Percentiles rank a stretch among this genome's conserved stretches.
phyloP scores from a whole-genome alignment of 2,888 invertebrate genomes.

The Hirtodrosophila duncani region DNA sequence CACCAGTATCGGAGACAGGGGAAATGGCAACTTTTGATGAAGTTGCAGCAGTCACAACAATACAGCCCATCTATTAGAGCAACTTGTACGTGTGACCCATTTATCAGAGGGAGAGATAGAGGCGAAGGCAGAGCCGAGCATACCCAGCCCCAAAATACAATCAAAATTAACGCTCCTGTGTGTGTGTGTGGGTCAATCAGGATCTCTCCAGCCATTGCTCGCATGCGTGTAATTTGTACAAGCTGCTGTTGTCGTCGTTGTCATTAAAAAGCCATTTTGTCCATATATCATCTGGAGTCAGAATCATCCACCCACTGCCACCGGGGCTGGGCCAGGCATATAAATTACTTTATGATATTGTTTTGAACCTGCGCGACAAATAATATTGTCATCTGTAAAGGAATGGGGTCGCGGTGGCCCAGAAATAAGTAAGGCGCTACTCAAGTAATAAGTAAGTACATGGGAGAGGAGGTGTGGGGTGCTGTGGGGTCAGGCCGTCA shows the following conservation, averaged over 20 bases:
- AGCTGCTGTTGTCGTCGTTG: constrained; percentile 77
- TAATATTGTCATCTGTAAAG: constrained; percentile 55
- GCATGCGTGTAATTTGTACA: constrained; percentile 67
- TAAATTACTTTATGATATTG: constrained; percentile 75
- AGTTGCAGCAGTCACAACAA: constrained; percentile 63
- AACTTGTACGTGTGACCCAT: constrained; percentile 67
- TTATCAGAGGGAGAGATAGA: constrained; percentile 65
- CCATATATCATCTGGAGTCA: constrained; percentile 74
- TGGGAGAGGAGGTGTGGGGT: constrained; percentile 10
- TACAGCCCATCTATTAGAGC: constrained; percentile 44
- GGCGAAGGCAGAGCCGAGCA: too few relatives aligned
- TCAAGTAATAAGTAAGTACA: too few relatives aligned
- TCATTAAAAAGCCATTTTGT: constrained; percentile 77
- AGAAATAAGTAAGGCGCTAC: too few relatives aligned
- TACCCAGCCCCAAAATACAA: too few relatives aligned
- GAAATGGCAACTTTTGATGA: constrained; percentile 49
- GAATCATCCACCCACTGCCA: constrained; percentile 43
- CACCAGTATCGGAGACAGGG: not conserved
- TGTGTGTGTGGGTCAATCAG: constrained; percentile 1
- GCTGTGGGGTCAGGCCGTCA: constrained; percentile 57
- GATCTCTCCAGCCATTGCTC: too few relatives aligned
- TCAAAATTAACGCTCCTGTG: constrained; percentile 34
- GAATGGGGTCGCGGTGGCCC: constrained; percentile 21
- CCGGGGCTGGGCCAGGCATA: constrained; percentile 51
- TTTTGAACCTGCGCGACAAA: constrained; percentile 72